Percentiles rank a stretch among this genome's conserved stretches.
Evolutionary conservation across 2,797 vertebrate species (phyloP).

Genomic region (Nyctibius grandis): DNA sequence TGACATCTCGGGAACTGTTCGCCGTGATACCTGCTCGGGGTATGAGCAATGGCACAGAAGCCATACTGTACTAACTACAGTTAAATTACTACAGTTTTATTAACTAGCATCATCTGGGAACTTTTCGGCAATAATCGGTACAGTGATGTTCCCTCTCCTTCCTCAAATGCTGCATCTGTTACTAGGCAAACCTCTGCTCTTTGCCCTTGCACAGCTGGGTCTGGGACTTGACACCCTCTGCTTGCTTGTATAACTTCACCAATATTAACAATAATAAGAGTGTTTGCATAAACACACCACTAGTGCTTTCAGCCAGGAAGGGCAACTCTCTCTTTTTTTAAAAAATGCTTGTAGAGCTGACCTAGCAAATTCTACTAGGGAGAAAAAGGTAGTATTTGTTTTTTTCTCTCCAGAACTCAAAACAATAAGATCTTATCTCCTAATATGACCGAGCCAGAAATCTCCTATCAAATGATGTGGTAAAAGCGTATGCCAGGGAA

Average conservation of each 20-base stretch:
- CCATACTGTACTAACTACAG: not conserved
- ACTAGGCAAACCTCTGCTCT: not conserved
- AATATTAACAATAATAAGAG: slow-evolving; percentile 30
- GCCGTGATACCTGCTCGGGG: fast-evolving
- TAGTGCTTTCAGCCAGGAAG: not conserved
- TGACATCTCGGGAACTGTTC: not conserved
- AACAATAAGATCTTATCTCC: slow-evolving; percentile 21
- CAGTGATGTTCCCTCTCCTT: not conserved
- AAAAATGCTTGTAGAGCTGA: not conserved
- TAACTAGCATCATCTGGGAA: not conserved
- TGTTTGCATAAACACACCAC: slow-evolving; percentile 34
- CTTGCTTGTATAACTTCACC: slow-evolving; percentile 36
- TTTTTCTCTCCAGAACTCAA: not conserved
- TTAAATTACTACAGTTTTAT: not conserved
- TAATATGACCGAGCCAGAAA: not conserved
- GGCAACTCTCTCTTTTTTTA: not conserved
- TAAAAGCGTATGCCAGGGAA: not conserved
- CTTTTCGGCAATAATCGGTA: not conserved
- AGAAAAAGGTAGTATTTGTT: not conserved
- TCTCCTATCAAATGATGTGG: not conserved
- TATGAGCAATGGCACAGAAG: not conserved
- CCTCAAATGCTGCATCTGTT: not conserved
- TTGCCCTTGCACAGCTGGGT: not conserved
- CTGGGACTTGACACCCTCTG: slow-evolving; percentile 11
- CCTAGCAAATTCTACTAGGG: not conserved